Evolutionary conservation across 2,113 vertebrate genomes (phyloP), one percentile per base, ranked within the genome.

Genomic region (Chaenogobius annularis): DNA sequence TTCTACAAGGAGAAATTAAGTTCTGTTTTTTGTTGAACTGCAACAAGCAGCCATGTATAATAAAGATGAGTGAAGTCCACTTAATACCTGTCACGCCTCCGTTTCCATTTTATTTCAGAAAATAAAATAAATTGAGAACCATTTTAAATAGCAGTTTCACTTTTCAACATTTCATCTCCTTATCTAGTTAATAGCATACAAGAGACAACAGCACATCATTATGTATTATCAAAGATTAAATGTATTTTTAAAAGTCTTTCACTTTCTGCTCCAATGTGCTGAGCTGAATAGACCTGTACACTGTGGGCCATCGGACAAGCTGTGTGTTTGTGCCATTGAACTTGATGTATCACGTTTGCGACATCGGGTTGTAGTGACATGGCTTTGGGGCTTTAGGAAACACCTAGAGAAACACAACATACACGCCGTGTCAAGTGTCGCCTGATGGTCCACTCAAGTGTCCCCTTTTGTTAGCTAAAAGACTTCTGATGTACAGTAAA

Each of bases 371-470:
- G 70, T 17, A 43, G 66, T 61, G 55, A 80, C 44, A 65, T 47
- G 67, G 74, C 78, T 77, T 40, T 47, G 63, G 80, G 68, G 75
- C 67, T 72, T 44, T 10, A 1, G 46, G 74, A 75, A 43, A 23
- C 20, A 66, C 46, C 68, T 31, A 79, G 73, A 66, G 61, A 65
- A 66, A 69, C 65, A 68, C 61, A 69, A 74, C 72, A 76, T 66
- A 79, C 44, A 70, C 6, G 0, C 54, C 70, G 72, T 81, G 75
- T 85, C 69, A 74, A 73, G 82, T 79, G 66, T 71, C 77, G 31
- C 9, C 69, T 72, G 76, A 84, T 43, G 78, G 65, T 61, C 74
- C 73, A 72, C 77, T 83, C 71, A 66, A 78, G 69, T 78, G 78
- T 77, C 76, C 20, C 17, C 67, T 37, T 73, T 82, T 83, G 83